Base-by-base conservation (phyloP, 2,113 vertebrate genomes). In the Saimiri boliviensis region DNA sequence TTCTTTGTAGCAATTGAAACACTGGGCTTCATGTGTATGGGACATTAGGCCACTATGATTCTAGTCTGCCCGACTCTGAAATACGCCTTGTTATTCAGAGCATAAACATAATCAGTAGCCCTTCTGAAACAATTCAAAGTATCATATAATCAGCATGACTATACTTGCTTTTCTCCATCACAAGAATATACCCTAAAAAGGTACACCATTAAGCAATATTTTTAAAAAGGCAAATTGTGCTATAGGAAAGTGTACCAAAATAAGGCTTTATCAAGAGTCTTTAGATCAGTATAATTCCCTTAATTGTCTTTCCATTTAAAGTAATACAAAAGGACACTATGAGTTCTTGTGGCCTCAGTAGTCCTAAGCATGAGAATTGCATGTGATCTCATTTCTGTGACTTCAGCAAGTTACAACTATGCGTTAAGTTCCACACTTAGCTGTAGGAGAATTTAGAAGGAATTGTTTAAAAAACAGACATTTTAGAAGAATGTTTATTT, bases 121-220 rank as follows among this genome's bases (percentile, higher is more conserved):
- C 8, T 97, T 93, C 93, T 97, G 91, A 95, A 97, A 89, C 27
- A 94, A 83, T 90, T 92, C 17, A 71, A 93, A 87, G 17, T 94
- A 47, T 93, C 73, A 76, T 35, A 80, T 80, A 63, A 47, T 84
- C 14, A 54, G 23, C 40, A 45, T 92, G 37, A 73, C 56, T 77
- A 21, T 93, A n/a, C 54, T 76, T 93, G 63, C 54, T 56, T 93
- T 84, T 95, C 70, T 79, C 17, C 1, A 66, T 87, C 47, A 93
- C 37, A 77, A 91, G 27, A 68, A 23, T 86, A 2, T 52, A 11
- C 25, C 63, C 42, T 89, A 30, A 91, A 76, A 93, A 92, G 13
- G 4, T 89, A 89, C 74, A 82, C 30, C 12, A 71, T 82, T 86
- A 79, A 89, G 68, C 70, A 94, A 49, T 66, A 25, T 14, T n/a